Evolutionary conservation across 2,113 vertebrate species (phyloP), one percentile per base, ranked within the genome.

Genomic region (Verasper variegatus): DNA sequence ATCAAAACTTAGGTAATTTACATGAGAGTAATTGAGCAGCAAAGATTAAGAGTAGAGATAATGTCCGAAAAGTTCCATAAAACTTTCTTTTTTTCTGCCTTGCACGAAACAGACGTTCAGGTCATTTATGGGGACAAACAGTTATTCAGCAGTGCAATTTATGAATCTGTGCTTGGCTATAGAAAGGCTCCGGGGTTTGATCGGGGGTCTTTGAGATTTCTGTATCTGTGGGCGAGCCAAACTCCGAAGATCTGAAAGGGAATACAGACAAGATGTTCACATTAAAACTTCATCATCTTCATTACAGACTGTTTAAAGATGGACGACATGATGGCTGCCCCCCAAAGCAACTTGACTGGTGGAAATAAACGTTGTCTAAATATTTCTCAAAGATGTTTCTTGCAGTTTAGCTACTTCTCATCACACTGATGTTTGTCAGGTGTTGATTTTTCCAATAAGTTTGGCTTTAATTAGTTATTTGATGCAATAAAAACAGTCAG

Each of bases 101-200:
- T 31, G 0, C 31, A 37, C 10, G 10, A 37, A 37, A 37, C 35
- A 37, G 35, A 37, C 10, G 8, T 37, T 17, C 47, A 51, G 47
- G 20, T 23, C 0, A 64, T 18, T 42, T 18, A 37, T n/a, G 27
- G 49, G 51, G 21, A 58, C 45, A 51, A 54, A 35, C 0, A 64
- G 5, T 51, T 0, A 45, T 45, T 73, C 18, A 31, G 18, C 37
- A 52, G 57, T 3, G 55, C 40, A 60, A 6, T 42, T 21, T 27
- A 62, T 85, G 47, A 15, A 14, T 9, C 1, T 0, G 23, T 0
- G n/a, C 10, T 9, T 0, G 8, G 64, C 80, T 75, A 99, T 83
- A 99, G 96, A 87, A 99, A 99, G 52, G 98, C 97, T 76, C 97
- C 96, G 0, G 97, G 97, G 74, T 97, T 98, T 71, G 97, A 95